A percentile compares a stretch with the other conserved stretches of the same genome.
phyloP scores from a whole-genome alignment of 1,140 invertebrate species.

The Brachionus paranguensis region DNA sequence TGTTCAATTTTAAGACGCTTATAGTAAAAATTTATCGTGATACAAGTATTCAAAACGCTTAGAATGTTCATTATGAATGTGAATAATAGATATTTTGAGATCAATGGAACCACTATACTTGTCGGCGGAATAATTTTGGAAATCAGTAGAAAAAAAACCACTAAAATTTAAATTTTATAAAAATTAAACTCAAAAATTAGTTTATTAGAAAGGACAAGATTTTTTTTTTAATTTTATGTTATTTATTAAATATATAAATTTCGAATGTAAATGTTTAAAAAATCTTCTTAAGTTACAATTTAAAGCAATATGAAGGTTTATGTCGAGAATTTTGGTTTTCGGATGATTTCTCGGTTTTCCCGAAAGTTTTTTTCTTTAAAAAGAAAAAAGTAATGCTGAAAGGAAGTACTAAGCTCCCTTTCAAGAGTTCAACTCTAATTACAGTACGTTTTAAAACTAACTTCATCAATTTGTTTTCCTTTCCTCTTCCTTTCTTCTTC shows the following conservation, averaged over 20 bases:
- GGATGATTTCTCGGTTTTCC: too few species aligned
- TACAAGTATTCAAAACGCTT: conserved; percentile 69
- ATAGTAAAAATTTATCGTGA: conserved; percentile 30
- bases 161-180: conserved; percentile 55
- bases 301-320: not conserved
- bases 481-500: too few species aligned
- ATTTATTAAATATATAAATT: not conserved
- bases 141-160: conserved; percentile 93
- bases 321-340: too few species aligned
- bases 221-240: not conserved
- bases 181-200: conserved; percentile 60
- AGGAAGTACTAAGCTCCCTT: too few species aligned
- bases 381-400: too few species aligned
- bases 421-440: too few species aligned
- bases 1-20: not conserved
- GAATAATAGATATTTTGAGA: conserved; percentile 96
- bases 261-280: too few species aligned
- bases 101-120: conserved; percentile 90
- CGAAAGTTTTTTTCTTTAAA: too few species aligned
- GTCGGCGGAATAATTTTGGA: conserved; percentile 98
- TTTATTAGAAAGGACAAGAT: not conserved
- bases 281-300: not conserved
- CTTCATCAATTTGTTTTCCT: too few species aligned
- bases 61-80: conserved; percentile 99
- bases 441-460: too few species aligned